Percentiles rank a stretch among this genome's conserved stretches.
phyloP scores from a whole-genome alignment of 2,797 vertebrate genomes.

The Argyrosomus regius region DNA sequence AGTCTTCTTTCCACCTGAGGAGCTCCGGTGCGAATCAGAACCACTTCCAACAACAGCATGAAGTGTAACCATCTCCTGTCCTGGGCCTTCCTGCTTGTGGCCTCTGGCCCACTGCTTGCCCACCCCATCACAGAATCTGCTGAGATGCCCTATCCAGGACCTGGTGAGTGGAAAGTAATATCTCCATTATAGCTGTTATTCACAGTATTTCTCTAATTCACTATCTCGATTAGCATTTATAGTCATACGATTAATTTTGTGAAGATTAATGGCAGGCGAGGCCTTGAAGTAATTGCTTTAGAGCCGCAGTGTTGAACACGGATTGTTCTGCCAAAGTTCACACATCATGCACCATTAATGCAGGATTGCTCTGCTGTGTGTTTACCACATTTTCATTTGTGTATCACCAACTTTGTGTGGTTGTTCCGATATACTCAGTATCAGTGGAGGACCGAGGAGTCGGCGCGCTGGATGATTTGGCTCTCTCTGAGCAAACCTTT shows the following conservation, averaged over 20 bases:
- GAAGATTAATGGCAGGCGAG: constrained; percentile 44
- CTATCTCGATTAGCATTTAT: constrained; percentile 43
- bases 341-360: constrained; percentile 10
- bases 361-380: not conserved
- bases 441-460: constrained; percentile 76
- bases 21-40: constrained; percentile 50
- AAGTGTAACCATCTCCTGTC: constrained; percentile 79
- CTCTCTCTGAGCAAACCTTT: constrained; percentile 77
- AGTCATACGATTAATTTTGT: constrained; percentile 47
- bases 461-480: constrained; percentile 75
- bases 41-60: constrained; percentile 58
- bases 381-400: not conserved
- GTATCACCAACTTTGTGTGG: constrained; percentile 3
- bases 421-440: constrained; percentile 57
- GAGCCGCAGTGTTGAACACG: constrained; percentile 29
- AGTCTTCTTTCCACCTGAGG: constrained; percentile 61
- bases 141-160: constrained; percentile 82
- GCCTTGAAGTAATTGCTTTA: constrained; percentile 51
- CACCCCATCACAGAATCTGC: constrained; percentile 84
- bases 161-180: constrained; percentile 78
- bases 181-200: constrained; percentile 34
- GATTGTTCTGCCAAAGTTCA: constrained; percentile 51
- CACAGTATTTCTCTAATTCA: constrained; percentile 25
- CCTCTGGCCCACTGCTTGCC: constrained; percentile 77
- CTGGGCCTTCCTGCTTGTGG: constrained; percentile 81